Evolutionary conservation across 2,888 invertebrate species (phyloP).

Genomic region (Ypsolopha scabrella): DNA sequence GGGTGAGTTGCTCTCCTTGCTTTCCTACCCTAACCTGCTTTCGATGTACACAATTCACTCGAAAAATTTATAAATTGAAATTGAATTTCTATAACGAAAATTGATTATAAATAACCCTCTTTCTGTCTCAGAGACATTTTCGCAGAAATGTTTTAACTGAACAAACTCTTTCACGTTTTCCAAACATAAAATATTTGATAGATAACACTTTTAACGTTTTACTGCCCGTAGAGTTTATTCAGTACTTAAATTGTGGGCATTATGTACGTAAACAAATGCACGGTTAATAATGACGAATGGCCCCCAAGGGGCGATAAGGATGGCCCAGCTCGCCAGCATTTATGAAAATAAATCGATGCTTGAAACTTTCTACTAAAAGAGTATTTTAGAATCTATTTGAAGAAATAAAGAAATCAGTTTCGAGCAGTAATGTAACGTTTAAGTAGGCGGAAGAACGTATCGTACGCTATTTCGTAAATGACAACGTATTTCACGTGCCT

Average conservation of each 20-base stretch:
- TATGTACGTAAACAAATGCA: background rate
- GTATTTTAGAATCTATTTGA: conserved; percentile 17
- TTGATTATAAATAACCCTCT: too few relatives aligned
- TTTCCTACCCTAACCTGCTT: background rate
- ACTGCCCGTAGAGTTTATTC: too few relatives aligned
- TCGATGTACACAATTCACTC: too few relatives aligned
- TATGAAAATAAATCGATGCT: conserved; percentile 21
- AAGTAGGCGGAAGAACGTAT: background rate
- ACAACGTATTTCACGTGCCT: background rate
- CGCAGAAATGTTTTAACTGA: too few relatives aligned
- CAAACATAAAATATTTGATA: too few relatives aligned
- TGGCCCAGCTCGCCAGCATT: conserved; percentile 3
- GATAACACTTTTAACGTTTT: too few relatives aligned
- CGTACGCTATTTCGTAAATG: conserved; percentile 1
- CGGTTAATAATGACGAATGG: conserved; percentile 27
- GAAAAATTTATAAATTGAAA: too few relatives aligned
- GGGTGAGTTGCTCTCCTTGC: conserved; percentile 77
- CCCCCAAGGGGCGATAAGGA: conserved; percentile 19
- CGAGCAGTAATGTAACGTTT: background rate
- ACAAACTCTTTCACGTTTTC: too few relatives aligned
- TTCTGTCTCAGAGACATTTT: too few relatives aligned
- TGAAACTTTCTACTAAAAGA: conserved; percentile 9
- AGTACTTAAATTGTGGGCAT: background rate
- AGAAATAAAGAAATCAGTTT: conserved; percentile 2
- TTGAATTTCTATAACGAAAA: too few relatives aligned